These are phyloP conservation scores for Megathymus violae DNA, from an alignment of 1,140 invertebrate species.

Conservation along the genomic window DNA sequence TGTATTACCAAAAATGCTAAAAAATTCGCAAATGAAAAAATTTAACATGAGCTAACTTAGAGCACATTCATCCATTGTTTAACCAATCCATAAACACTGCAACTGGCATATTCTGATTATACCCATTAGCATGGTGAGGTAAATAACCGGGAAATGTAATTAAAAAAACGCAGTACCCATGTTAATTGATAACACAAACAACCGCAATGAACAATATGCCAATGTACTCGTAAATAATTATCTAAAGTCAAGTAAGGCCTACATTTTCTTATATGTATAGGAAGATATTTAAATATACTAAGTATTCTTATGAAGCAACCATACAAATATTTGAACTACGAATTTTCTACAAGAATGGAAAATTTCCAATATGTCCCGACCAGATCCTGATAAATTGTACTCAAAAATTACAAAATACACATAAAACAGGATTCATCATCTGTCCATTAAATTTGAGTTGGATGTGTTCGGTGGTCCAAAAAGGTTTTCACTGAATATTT, in stretches of 20 bases:
- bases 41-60: slow-evolving; percentile 35
- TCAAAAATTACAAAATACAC: too few species aligned
- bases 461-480: too few species aligned
- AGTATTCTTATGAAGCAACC: too few species aligned
- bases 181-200: neutral
- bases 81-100: slow-evolving; percentile 42
- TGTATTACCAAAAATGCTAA: slow-evolving; percentile 28
- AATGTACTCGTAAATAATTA: neutral
- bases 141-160: slow-evolving; percentile 5
- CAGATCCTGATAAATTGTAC: too few species aligned
- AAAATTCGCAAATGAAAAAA: slow-evolving; percentile 54
- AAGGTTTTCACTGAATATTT: too few species aligned
- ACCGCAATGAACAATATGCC: neutral
- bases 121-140: slow-evolving; percentile 45
- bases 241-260: neutral
- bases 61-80: slow-evolving; percentile 48
- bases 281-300: too few species aligned
- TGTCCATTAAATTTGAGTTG: too few species aligned
- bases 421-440: too few species aligned
- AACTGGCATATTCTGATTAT: slow-evolving; percentile 58
- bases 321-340: too few species aligned
- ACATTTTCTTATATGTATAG: too few species aligned
- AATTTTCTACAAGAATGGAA: too few species aligned
- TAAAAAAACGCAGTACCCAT: neutral
- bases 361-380: too few species aligned